Conservation (phyloP, 2,797 vertebrate species). For the Acropternis orthonyx region DNA sequence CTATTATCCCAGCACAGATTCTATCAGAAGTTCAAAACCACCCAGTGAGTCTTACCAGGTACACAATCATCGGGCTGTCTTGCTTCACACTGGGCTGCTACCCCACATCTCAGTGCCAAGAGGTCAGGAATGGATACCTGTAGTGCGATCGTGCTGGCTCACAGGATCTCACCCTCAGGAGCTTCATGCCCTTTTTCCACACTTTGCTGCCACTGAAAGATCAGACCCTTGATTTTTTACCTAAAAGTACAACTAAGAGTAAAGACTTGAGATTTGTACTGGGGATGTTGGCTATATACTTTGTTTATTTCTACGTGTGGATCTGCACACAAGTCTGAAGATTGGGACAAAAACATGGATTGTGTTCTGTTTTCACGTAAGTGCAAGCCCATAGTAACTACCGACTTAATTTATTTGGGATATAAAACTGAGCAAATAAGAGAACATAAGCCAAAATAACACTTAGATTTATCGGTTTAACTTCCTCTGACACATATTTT, state of each 20-base stretch:
- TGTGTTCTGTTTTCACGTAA: not conserved
- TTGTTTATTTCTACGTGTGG: not conserved
- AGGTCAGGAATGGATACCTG: too few species aligned
- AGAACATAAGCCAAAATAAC: not conserved
- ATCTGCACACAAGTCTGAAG: not conserved
- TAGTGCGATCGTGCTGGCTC: fast-evolving
- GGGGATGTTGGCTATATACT: not conserved
- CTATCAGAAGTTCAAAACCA: not conserved
- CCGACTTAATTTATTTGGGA: not conserved
- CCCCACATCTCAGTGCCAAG: not conserved
- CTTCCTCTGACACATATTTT: not conserved
- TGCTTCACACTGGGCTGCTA: not conserved
- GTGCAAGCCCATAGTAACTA: not conserved
- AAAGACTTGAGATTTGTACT: not conserved
- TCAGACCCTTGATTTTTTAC: not conserved
- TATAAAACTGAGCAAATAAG: not conserved
- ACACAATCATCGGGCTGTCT: fast-evolving
- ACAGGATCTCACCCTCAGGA: not conserved
- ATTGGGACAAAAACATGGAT: not conserved
- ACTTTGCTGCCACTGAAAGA: not conserved
- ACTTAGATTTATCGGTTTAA: not conserved
- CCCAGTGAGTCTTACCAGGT: fast-evolving
- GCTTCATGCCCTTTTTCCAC: not conserved
- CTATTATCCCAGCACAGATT: not conserved
- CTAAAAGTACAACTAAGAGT: not conserved